These are phyloP conservation scores for Adelosebastes latens DNA, from an alignment of 2,797 vertebrate genomes.

Conservation along the genomic window DNA sequence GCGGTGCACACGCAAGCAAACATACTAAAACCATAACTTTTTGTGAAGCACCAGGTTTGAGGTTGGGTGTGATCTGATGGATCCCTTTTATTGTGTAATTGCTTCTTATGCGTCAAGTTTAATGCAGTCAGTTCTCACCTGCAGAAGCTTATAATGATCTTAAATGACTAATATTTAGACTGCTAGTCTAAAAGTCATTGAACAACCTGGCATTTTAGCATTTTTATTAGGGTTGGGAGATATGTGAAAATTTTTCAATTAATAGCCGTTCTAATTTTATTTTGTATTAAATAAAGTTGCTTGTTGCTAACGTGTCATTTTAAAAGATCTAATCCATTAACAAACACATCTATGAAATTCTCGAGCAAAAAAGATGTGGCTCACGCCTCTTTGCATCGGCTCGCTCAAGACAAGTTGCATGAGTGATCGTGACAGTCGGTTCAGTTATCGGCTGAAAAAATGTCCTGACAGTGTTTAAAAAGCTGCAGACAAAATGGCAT, in stretches of 20 bases:
- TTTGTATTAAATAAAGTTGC: not conserved
- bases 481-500: slow-evolving; percentile 12
- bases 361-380: not conserved
- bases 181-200: not conserved
- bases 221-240: not conserved
- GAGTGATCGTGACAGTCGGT: slow-evolving; percentile 8
- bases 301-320: slow-evolving; percentile 9
- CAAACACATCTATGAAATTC: not conserved
- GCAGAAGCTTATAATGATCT: not conserved
- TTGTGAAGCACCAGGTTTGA: not conserved
- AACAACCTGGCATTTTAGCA: not conserved
- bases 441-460: not conserved
- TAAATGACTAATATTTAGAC: not conserved
- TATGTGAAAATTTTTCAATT: too few relatives aligned
- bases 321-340: not conserved
- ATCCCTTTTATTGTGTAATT: not conserved
- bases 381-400: not conserved
- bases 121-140: not conserved
- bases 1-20: slow-evolving; percentile 43
- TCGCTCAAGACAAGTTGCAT: not conserved
- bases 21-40: slow-evolving; percentile 49
- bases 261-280: too few relatives aligned
- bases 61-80: not conserved
- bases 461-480: slow-evolving; percentile 18
- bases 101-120: not conserved